phyloP scores from a whole-genome alignment of 2,113 vertebrate genomes.

The Dicrurus megarhynchus region DNA sequence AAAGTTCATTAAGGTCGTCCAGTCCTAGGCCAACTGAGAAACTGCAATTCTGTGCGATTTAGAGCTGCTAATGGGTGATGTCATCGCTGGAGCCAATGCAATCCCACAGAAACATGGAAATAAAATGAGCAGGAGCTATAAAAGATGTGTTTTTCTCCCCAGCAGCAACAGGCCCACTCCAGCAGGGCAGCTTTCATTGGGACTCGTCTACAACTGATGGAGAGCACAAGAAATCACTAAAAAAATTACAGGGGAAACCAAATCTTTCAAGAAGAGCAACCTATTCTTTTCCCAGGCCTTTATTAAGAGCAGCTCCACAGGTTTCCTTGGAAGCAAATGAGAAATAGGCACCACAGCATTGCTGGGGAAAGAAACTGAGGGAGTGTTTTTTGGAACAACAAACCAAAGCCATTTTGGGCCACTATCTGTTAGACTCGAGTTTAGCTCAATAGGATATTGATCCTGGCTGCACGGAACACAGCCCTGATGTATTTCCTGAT shows the following conservation, averaged over 20 bases:
- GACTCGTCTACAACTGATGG: neutral
- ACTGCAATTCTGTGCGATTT: neutral
- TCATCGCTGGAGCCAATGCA: neutral
- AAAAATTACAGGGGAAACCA: neutral
- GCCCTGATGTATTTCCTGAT: conserved; percentile 73
- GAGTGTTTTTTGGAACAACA: conserved; percentile 38
- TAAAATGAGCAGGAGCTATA: neutral
- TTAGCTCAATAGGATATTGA: conserved; percentile 78
- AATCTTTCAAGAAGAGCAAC: neutral
- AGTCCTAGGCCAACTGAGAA: neutral
- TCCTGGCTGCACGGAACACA: conserved; percentile 51
- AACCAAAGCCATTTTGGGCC: conserved; percentile 54
- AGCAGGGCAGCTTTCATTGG: neutral
- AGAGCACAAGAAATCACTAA: neutral
- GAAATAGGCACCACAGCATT: conserved; percentile 5
- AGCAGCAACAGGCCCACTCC: neutral
- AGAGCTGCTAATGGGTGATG: neutral
- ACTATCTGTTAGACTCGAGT: conserved; percentile 57
- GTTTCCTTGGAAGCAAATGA: conserved; percentile 26
- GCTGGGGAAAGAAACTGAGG: neutral
- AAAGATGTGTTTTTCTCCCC: neutral
- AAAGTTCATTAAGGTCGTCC: neutral
- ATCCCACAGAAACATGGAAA: neutral
- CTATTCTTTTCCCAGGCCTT: neutral
- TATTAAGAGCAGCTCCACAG: neutral